Percentiles rank a stretch among this genome's conserved stretches.
Evolutionary conservation across 2,113 vertebrate species (phyloP).

Genomic region (Pipa parva): DNA sequence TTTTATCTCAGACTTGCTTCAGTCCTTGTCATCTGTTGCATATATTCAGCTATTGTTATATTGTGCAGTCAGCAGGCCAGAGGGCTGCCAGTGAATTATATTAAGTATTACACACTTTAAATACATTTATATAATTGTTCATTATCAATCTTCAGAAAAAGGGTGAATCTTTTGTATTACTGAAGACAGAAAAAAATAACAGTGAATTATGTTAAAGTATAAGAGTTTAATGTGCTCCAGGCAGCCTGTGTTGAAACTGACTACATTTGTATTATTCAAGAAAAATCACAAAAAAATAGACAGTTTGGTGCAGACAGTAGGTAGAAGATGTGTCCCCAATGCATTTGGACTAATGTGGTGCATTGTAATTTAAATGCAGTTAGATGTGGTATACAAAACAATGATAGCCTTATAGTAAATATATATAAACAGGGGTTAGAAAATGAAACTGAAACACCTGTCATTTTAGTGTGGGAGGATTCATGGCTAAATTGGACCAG

Average conservation of each 20-base stretch:
- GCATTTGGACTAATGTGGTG: no score
- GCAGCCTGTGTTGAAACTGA: not conserved
- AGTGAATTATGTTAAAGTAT: not conserved
- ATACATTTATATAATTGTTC: not conserved
- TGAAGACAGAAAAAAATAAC: not conserved
- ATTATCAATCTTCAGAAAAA: not conserved
- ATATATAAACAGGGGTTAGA: no score
- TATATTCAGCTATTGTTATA: not conserved
- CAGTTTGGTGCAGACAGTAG: no score
- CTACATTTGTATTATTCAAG: not conserved
- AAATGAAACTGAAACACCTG: no score
- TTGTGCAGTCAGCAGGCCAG: not conserved
- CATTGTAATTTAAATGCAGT: no score
- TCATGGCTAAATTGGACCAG: no score
- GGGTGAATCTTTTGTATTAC: not conserved
- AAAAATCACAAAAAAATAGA: not conserved
- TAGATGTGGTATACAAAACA: no score
- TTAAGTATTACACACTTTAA: not conserved
- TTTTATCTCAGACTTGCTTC: conserved; percentile 11
- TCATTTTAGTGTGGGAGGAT: no score
- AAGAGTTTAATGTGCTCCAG: not conserved
- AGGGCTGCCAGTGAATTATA: not conserved
- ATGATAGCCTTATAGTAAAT: no score
- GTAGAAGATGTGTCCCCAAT: no score
- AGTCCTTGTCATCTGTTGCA: conserved; percentile 3